These are phyloP conservation scores for Tenualosa thibaudeaui DNA, from an alignment of 2,797 vertebrate genomes.

Conservation along the genomic window DNA sequence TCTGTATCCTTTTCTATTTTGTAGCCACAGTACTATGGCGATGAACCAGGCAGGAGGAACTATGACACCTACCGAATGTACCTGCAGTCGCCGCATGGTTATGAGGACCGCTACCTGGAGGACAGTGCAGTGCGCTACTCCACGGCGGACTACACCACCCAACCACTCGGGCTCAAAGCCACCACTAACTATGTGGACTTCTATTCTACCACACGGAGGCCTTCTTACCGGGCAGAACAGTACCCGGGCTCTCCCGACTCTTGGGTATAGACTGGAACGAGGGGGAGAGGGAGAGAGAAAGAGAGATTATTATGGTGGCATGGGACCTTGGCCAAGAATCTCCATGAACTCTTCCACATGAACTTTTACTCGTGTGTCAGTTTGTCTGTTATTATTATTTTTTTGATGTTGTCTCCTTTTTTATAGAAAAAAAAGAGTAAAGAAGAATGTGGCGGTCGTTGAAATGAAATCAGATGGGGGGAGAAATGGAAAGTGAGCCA, in stretches of 20 bases:
- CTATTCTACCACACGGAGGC: conserved; percentile 89
- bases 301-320: background rate
- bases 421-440: conserved; percentile 54
- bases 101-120: conserved; percentile 89
- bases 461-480: conserved; percentile 54
- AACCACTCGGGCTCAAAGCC: conserved; percentile 90
- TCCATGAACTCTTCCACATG: conserved; percentile 31
- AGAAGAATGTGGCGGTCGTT: conserved; percentile 18
- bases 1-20: conserved; percentile 61
- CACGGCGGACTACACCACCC: conserved; percentile 82
- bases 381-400: background rate
- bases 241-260: conserved; percentile 97
- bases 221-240: conserved; percentile 92
- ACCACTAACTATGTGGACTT: conserved; percentile 94
- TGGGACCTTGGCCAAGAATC: background rate
- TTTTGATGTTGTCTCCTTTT: conserved; percentile 29
- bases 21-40: conserved; percentile 87
- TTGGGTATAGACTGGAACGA: conserved; percentile 83
- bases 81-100: conserved; percentile 90
- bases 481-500: conserved; percentile 81
- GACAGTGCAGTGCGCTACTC: conserved; percentile 89
- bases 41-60: conserved; percentile 85
- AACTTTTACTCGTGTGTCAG: conserved; percentile 15
- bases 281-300: background rate
- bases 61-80: conserved; percentile 93